phyloP scores from a whole-genome alignment of 2,888 invertebrate species.

The Latrodectus hesperus region DNA sequence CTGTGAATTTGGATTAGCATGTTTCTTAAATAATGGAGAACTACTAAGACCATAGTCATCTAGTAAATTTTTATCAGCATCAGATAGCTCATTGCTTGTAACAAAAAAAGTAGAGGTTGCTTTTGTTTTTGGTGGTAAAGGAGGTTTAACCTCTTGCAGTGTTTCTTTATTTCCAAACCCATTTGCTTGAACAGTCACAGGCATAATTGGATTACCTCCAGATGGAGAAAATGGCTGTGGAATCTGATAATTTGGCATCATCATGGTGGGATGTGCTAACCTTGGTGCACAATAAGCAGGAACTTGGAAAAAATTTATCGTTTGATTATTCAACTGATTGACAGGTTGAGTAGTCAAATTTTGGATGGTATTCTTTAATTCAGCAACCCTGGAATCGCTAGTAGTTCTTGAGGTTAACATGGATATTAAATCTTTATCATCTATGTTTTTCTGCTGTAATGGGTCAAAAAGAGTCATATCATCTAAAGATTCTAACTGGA shows the following conservation, averaged over 20 bases:
- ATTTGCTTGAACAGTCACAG: neutral
- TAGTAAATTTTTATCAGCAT: conserved; percentile 46
- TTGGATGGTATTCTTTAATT: conserved; percentile 60
- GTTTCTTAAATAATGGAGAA: conserved; percentile 46
- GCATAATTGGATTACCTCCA: neutral
- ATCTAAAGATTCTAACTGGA: conserved; percentile 52
- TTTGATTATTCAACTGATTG: conserved; percentile 12
- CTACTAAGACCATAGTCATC: conserved; percentile 54
- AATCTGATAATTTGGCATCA: neutral
- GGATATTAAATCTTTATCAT: conserved; percentile 37
- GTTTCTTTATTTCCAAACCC: conserved; percentile 22
- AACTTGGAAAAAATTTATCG: conserved; percentile 18
- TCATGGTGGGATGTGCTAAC: conserved; percentile 41
- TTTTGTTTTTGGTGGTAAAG: conserved; percentile 45
- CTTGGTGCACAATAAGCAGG: conserved; percentile 40
- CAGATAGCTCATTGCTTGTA: conserved; percentile 25
- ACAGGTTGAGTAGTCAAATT: conserved; percentile 26
- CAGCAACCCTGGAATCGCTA: conserved; percentile 42
- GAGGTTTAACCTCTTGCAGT: conserved; percentile 32
- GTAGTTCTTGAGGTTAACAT: conserved; percentile 40
- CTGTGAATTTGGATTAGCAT: neutral
- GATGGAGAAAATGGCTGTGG: neutral
- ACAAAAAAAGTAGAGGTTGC: conserved; percentile 40
- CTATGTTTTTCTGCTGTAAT: conserved; percentile 32
- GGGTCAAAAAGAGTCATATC: conserved; percentile 58